These are phyloP conservation scores for Halyomorpha halys DNA, from an alignment of 1,140 invertebrate genomes.

Conservation along the genomic window DNA sequence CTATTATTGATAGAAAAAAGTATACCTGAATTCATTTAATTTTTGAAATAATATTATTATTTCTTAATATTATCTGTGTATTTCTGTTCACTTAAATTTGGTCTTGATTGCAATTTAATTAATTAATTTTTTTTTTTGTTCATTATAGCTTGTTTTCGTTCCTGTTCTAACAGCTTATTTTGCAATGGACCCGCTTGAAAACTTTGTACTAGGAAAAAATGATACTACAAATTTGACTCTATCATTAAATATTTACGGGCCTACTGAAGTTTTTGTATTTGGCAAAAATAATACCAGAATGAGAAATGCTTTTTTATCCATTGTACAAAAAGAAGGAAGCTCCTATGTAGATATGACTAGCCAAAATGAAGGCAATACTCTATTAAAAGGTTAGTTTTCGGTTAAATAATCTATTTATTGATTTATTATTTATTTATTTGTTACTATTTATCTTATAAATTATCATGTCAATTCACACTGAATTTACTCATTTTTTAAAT, in stretches of 20 bases:
- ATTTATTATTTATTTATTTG: too few species aligned
- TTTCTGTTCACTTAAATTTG: background rate
- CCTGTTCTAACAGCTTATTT: background rate
- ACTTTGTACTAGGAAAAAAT: background rate
- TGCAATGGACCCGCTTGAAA: background rate
- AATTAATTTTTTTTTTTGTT: background rate
- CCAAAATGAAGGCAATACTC: background rate
- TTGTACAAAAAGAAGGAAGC: conserved; percentile 4
- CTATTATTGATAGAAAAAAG: too few species aligned
- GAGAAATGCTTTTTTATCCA: conserved; percentile 7
- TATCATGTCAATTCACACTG: too few species aligned
- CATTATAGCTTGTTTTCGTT: background rate
- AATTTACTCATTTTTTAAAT: too few species aligned
- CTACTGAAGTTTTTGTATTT: conserved; percentile 20
- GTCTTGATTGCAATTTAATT: too few species aligned
- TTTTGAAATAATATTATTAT: background rate
- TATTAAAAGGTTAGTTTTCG: background rate
- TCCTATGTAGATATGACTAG: conserved; percentile 2
- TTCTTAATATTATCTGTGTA: background rate
- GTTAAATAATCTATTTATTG: too few species aligned
- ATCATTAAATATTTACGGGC: conserved; percentile 16
- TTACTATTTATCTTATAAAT: too few species aligned
- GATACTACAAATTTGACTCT: background rate
- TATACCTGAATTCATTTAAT: background rate
- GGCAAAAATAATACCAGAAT: conserved; percentile 2